These are phyloP conservation scores for Acyrthosiphon pisum DNA, from an alignment of 1,140 invertebrate genomes.

Conservation along the genomic window DNA sequence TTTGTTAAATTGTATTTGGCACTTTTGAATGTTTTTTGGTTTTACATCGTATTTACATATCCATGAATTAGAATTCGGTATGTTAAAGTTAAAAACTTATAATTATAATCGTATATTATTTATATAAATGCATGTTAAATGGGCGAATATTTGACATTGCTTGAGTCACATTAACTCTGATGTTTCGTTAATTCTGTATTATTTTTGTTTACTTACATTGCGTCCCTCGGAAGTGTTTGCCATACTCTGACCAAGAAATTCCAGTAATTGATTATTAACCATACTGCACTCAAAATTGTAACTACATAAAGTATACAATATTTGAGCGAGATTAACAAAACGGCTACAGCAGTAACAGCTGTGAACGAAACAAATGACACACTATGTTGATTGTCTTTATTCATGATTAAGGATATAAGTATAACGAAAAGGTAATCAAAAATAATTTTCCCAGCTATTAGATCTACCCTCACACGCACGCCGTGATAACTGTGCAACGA, in stretches of 20 bases:
- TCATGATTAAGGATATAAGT: background rate
- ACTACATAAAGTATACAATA: background rate
- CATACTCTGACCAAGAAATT: constrained; percentile 10
- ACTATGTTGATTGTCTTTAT: background rate
- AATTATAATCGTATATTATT: background rate
- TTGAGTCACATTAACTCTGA: background rate
- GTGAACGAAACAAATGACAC: background rate
- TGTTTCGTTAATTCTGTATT: background rate
- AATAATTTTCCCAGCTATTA: background rate
- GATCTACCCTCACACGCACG: no score
- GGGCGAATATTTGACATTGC: background rate
- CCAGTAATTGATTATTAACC: background rate
- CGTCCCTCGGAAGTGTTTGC: constrained; percentile 62
- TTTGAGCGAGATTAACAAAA: background rate
- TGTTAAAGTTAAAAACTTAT: background rate
- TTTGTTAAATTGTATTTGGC: background rate
- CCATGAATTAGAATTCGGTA: background rate
- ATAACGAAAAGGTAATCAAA: background rate
- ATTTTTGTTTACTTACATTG: constrained; percentile 60
- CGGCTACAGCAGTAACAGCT: background rate
- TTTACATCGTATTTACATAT: background rate
- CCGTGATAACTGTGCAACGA: background rate
- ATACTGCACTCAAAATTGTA: background rate
- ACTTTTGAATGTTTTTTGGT: background rate
- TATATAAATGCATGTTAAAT: background rate